A percentile compares a stretch with the other conserved stretches of the same genome.
These are phyloP conservation scores for Gallinago nigripennis DNA, from an alignment of 2,797 vertebrate species.

Conservation along the genomic window DNA sequence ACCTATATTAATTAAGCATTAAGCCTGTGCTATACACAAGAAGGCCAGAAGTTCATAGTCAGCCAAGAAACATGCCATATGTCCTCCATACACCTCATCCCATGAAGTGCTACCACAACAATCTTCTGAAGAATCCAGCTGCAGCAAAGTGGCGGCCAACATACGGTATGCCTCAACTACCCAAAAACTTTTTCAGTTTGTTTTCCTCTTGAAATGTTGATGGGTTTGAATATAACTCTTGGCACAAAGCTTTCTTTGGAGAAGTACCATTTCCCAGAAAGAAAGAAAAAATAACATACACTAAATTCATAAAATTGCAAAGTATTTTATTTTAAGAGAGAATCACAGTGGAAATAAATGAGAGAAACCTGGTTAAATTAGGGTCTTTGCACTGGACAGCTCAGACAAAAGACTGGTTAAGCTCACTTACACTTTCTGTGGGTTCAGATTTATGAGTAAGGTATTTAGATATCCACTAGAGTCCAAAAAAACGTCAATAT, in stretches of 20 bases:
- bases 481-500: background rate
- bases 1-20: background rate
- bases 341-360: background rate
- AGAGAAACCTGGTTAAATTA: background rate
- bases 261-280: background rate
- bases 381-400: background rate
- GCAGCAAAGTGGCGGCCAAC: background rate
- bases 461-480: background rate
- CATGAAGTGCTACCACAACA: background rate
- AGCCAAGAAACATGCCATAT: background rate
- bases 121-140: background rate
- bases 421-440: background rate
- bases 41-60: background rate
- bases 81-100: background rate
- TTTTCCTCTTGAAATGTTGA: background rate
- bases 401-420: background rate
- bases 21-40: background rate
- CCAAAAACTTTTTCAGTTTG: background rate
- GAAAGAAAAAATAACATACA: background rate
- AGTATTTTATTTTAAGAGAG: background rate
- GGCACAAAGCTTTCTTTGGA: background rate
- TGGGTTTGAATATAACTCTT: background rate
- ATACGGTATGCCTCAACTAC: background rate
- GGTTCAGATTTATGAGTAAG: background rate
- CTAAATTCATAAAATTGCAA: background rate